Evolutionary conservation across 2,113 vertebrate species (phyloP).

Genomic region (Apteryx mantelli): DNA sequence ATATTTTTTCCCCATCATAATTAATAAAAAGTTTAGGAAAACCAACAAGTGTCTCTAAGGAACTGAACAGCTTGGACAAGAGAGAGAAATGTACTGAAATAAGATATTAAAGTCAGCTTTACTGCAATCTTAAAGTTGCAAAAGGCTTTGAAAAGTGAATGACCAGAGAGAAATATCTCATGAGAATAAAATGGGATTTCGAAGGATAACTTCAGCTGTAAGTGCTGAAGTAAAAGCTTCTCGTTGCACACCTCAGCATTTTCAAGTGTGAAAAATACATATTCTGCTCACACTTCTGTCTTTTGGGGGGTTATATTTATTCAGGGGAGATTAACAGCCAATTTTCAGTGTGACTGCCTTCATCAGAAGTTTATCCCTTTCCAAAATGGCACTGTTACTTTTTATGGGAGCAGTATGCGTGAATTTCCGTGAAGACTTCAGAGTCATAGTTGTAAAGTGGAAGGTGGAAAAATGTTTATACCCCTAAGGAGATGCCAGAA

Average conservation of each 20-base stretch:
- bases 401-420: neutral
- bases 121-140: neutral
- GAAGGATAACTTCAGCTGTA: slow-evolving; percentile 17
- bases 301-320: slow-evolving; percentile 44
- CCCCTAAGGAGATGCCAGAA: neutral
- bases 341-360: slow-evolving; percentile 39
- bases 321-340: slow-evolving; percentile 28
- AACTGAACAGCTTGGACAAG: neutral
- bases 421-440: slow-evolving; percentile 19
- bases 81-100: neutral
- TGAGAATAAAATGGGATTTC: slow-evolving; percentile 12
- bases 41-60: neutral
- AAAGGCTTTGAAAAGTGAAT: slow-evolving; percentile 17
- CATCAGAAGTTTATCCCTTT: slow-evolving; percentile 32
- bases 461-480: neutral
- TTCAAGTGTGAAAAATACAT: slow-evolving; percentile 37
- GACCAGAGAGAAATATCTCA: neutral
- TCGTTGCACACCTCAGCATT: slow-evolving; percentile 36
- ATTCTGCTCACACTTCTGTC: slow-evolving; percentile 19
- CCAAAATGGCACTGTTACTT: neutral
- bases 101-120: neutral
- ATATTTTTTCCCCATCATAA: neutral
- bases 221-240: slow-evolving; percentile 28
- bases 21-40: neutral
- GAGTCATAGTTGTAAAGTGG: neutral